Evolutionary conservation across 2,888 invertebrate species (phyloP), one percentile per base, ranked within the genome.

Genomic region (Himalopsyche japonica): DNA sequence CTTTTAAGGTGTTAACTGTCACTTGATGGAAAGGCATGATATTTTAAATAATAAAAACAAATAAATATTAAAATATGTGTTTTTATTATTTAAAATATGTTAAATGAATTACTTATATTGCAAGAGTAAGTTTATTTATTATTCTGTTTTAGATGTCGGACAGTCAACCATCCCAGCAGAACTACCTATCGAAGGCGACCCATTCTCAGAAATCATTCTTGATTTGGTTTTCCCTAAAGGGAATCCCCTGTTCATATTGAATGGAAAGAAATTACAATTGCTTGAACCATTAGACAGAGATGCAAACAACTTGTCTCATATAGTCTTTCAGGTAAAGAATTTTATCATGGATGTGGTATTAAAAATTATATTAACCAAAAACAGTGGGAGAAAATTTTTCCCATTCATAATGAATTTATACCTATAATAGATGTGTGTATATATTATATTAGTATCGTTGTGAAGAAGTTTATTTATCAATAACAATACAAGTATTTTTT

Each of bases 231-330:
- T 97, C 90, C 95, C 96, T 12, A 96, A 96, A 89, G 96, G 95
- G 24, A 94, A 95, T 82, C 95, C 96, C 82, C 91, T 95, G 87
- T 98, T 98, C 90, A 93, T 95, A 88, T 93, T 98, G 47, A 95
- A 96, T 89, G 97, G 97, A 70, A 98, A 97, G 90, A 94, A 94
- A 85, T 90, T 98, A 80, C 95, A 96, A 89, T 92, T 98, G 81
- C 91, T 97, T 82, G 93, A 95, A 87, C 97, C 97, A 0, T 91
- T 98, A 80, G 97, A 98, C 90, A 94, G 97, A 88, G 97, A 98
- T 91, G 95, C 94, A 82, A 96, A 96, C 88, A 97, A 96, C 89
- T 92, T 97, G 83, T 97, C 97, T 83, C 97, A 97, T 91, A 95
- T 97, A 90, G 96, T 97, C 37, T 97, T 97, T 89, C 97, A 97